Conservation (phyloP, 2,113 vertebrate genomes). For the Charadrius vociferus region DNA sequence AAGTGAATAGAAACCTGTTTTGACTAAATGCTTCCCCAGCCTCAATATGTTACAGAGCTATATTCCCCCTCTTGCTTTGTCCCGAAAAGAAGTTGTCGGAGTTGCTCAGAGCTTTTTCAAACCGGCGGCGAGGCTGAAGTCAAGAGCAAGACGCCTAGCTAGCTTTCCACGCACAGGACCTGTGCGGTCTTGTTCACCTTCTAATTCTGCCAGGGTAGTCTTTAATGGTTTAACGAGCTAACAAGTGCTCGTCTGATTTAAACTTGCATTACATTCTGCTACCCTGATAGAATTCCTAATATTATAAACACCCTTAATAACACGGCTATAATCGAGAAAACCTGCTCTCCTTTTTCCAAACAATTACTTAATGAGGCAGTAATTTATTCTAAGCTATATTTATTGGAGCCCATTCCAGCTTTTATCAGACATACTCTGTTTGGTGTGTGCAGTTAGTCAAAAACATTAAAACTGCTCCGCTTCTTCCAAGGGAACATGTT, state of each 20-base stretch:
- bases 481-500: slow-evolving; percentile 30
- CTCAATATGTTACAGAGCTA: background rate
- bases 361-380: slow-evolving; percentile 68
- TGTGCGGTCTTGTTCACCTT: background rate
- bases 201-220: background rate
- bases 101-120: background rate
- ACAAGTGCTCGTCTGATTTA: slow-evolving; percentile 16
- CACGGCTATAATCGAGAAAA: slow-evolving; percentile 23
- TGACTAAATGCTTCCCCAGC: background rate
- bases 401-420: slow-evolving; percentile 48
- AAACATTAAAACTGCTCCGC: slow-evolving; percentile 13
- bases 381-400: slow-evolving; percentile 68
- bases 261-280: slow-evolving; percentile 20
- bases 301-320: slow-evolving; percentile 62
- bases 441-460: slow-evolving; percentile 38
- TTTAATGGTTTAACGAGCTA: slow-evolving; percentile 43
- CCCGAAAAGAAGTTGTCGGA: background rate
- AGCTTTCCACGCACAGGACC: background rate
- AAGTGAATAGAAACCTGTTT: fast-evolving
- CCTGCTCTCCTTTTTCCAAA: slow-evolving; percentile 56
- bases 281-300: slow-evolving; percentile 30
- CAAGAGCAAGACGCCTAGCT: too few species aligned
- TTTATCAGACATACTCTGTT: slow-evolving; percentile 30
- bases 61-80: background rate
- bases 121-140: too few species aligned